Base-by-base conservation (phyloP, 30 jellyfish, hydroid and myxozoan genomes). In the Catostylus mosaicus region DNA sequence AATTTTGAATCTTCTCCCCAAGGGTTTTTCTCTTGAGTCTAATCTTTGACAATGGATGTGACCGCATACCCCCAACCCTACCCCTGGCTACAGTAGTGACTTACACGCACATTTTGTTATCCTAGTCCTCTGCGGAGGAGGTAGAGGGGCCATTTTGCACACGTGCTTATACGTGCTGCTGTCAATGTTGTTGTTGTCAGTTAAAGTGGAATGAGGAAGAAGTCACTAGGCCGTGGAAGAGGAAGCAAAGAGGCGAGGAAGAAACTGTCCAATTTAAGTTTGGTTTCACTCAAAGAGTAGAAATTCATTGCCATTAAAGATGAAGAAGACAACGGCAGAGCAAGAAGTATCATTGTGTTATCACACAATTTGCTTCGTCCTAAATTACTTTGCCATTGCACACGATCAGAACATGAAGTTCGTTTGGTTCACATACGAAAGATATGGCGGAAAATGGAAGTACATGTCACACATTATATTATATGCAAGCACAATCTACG, bases 241-340 rank as follows among this genome's bases (percentile, higher is more conserved):
- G 18, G 24, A 4, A 4, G 18, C n/a, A n/a, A n/a, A n/a, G n/a
- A n/a, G n/a, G n/a, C n/a, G n/a, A n/a, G n/a, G n/a, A n/a, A n/a
- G n/a, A n/a, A n/a, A n/a, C n/a, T n/a, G n/a, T n/a, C n/a, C n/a
- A n/a, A n/a, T n/a, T n/a, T n/a, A n/a, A n/a, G n/a, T n/a, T n/a
- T n/a, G n/a, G n/a, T n/a, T n/a, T n/a, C n/a, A n/a, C n/a, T n/a
- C n/a, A n/a, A n/a, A n/a, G n/a, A n/a, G n/a, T n/a, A n/a, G n/a
- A 16, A 43, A 43, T 43, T 16, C 11, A 40, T 40, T 40, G 14
- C 54, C 7, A 50, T 40, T 24, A 59, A 79, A 35, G 46, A 81
- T 81, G 91, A 81, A 81, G 91, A 81, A 56, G 61, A 81, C 91
- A 51, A 81, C 91, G 2, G 91, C 91, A n/a, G 91, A 81, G 20